Base-by-base conservation (phyloP, 2,113 vertebrate genomes). In the Pelvicachromis taeniatus region DNA sequence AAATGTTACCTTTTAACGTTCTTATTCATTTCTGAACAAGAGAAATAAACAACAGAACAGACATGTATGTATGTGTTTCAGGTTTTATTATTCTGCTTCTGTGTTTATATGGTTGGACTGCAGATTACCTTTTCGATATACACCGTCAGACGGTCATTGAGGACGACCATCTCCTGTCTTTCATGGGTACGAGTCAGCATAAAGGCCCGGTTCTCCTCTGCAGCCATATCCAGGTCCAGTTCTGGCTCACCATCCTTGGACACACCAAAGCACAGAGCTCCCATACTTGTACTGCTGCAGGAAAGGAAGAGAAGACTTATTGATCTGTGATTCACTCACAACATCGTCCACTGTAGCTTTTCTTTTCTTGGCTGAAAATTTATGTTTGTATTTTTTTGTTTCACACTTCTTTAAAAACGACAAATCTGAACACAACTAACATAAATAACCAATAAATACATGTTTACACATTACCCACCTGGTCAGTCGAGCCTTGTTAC, bases 91-190 rank as follows among this genome's bases (percentile, higher is more conserved):
- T 7, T 35, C 19, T 21, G 42, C 45, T 40, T 77, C 9, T 78
- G 6, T 75, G 16, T 80, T 6, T 45, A 5, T 21, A 17, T 17
- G 13, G 13, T 3, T 26, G 17, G 9, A 11, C 26, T 45, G 1
- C 1, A 8, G 78, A 91, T 90, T 91, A 87, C 94, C 93, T 96
- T 96, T 91, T 95, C 95, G 6, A 95, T 94, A 73, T 96, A 96
- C 5, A 65, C 88, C 4, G 96, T 95, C 89, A 97, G 88, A 2
- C 95, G 94, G 83, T 97, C 96, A 16, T 97, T 95, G 45, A 97
- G 95, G 29, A 85, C 83, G 3, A 97, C 81, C 94, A 96, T 87
- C 87, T 95, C 91, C 84, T 93, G 89, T 38, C 94, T 96, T 85
- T 97, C 95, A 3, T 77, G 89, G n/a, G 80, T 95, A n/a, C 96